Evolutionary conservation across 2,888 invertebrate species (phyloP).

Genomic region (Chaetogeoica ovagalla): DNA sequence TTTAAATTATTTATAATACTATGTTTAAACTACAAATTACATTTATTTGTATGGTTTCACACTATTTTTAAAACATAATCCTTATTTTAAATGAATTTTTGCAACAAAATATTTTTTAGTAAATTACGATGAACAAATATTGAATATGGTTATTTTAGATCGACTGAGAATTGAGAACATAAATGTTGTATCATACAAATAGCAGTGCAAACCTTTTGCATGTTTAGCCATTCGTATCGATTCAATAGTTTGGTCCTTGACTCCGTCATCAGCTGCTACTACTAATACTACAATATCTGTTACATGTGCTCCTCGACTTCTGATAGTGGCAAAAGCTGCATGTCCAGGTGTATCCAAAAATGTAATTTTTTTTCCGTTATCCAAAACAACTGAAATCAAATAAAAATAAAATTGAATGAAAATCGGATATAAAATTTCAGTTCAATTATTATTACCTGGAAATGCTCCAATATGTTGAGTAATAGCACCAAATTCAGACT

Average conservation of each 20-base stretch:
- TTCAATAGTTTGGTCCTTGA: conserved; percentile 96
- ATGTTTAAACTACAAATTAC: too few relatives aligned
- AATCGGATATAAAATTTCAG: not conserved
- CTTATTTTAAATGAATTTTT: too few relatives aligned
- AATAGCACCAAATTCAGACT: conserved; percentile 95
- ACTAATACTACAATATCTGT: conserved; percentile 95
- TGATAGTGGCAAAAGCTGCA: conserved; percentile 94
- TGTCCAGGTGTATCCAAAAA: conserved; percentile 99
- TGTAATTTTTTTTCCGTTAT: conserved; percentile 78
- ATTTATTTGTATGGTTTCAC: too few relatives aligned
- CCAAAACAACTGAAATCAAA: conserved; percentile 65
- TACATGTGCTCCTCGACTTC: conserved; percentile 87
- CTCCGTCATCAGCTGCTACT: conserved; percentile 98
- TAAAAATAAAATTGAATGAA: conserved; percentile 12
- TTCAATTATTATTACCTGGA: conserved; percentile 65
- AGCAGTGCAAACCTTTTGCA: conserved; percentile 66
- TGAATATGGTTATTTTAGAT: too few relatives aligned
- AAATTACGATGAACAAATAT: too few relatives aligned
- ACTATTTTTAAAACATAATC: too few relatives aligned
- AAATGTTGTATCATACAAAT: too few relatives aligned
- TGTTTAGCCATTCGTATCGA: conserved; percentile 83
- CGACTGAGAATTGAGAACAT: too few relatives aligned
- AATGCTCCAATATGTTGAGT: conserved; percentile 99
- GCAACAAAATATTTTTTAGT: too few relatives aligned
- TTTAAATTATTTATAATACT: not conserved